Percentiles rank a stretch among this genome's conserved stretches.
These are phyloP conservation scores for Callaeas wilsoni DNA, from an alignment of 2,113 vertebrate genomes.

Conservation along the genomic window DNA sequence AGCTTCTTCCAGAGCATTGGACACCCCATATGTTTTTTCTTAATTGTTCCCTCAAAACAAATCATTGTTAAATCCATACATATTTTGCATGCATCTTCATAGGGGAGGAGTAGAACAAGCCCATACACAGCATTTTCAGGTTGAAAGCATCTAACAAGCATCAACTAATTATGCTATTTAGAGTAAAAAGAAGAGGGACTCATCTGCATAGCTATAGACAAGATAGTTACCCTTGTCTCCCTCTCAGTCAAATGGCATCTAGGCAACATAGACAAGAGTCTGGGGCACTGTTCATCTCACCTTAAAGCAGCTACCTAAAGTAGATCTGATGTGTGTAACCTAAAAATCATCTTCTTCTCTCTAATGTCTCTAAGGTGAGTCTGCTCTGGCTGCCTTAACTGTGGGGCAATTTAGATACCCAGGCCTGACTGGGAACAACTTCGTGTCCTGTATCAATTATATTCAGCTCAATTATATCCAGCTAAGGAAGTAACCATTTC, in stretches of 20 bases:
- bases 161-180: slow-evolving; percentile 64
- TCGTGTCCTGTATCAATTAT: background rate
- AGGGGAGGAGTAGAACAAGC: slow-evolving; percentile 24
- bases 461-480: background rate
- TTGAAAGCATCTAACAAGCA: slow-evolving; percentile 66
- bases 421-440: background rate
- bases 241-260: background rate
- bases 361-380: background rate
- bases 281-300: background rate
- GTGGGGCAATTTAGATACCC: background rate
- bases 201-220: slow-evolving; percentile 54
- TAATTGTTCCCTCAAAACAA: slow-evolving; percentile 54
- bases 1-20: slow-evolving; percentile 55
- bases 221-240: slow-evolving; percentile 30
- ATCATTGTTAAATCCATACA: slow-evolving; percentile 36
- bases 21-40: slow-evolving; percentile 34
- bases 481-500: background rate
- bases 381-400: background rate
- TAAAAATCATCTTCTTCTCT: background rate
- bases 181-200: slow-evolving; percentile 37
- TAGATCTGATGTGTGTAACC: background rate
- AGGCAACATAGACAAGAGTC: background rate
- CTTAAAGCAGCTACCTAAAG: background rate
- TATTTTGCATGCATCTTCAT: slow-evolving; percentile 25
- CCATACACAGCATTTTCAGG: slow-evolving; percentile 56